Conservation (phyloP, 2,888 invertebrate species). For the Bedellia somnulentella region DNA sequence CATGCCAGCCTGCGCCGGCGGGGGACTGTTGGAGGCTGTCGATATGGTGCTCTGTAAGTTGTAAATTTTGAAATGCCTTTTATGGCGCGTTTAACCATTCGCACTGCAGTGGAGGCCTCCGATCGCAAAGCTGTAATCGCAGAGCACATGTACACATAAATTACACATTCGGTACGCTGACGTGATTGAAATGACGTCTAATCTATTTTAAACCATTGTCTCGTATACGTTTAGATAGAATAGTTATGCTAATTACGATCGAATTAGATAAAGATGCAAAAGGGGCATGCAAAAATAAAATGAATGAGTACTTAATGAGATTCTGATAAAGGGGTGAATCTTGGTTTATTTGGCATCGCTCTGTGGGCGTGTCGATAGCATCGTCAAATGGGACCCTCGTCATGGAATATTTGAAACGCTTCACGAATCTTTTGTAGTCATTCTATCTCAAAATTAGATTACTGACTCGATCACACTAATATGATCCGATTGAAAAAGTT, state of each 20-base stretch:
- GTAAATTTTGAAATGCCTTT: conserved; percentile 60
- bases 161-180: conserved; percentile 22
- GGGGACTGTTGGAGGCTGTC: conserved; percentile 72
- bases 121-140: conserved; percentile 38
- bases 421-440: conserved; percentile 20
- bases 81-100: conserved; percentile 55
- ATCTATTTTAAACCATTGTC: too few relatives aligned
- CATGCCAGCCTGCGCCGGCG: conserved; percentile 63
- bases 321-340: conserved; percentile 31
- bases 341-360: background rate
- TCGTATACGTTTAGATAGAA: too few relatives aligned
- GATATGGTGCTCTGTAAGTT: conserved; percentile 67
- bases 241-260: too few relatives aligned
- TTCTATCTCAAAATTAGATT: conserved; percentile 12
- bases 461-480: conserved; percentile 19
- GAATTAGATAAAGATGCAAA: too few relatives aligned
- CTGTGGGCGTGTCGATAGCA: conserved; percentile 32
- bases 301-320: conserved; percentile 46
- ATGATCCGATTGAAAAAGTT: conserved; percentile 28
- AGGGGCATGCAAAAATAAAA: conserved; percentile 16
- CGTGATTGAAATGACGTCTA: conserved; percentile 19
- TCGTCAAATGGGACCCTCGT: conserved; percentile 23
- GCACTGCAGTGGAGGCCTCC: conserved; percentile 52
- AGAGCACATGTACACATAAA: conserved; percentile 14
- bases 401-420: conserved; percentile 33